Evolutionary conservation across 2,797 vertebrate species (phyloP).

Genomic region (Chiloscyllium punctatum): DNA sequence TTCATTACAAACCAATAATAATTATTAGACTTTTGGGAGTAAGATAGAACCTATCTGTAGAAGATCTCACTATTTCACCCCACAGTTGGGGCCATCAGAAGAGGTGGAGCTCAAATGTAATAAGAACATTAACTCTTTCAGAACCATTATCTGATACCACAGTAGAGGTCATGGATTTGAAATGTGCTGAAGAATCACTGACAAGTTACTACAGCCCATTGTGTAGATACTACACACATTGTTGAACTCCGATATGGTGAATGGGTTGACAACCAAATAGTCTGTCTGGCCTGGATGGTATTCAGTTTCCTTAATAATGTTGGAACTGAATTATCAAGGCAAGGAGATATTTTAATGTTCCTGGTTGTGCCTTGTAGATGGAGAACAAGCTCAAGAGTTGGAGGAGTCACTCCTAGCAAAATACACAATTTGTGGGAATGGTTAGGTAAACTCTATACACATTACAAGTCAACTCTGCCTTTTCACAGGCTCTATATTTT

Average conservation of each 20-base stretch:
- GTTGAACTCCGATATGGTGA: background rate
- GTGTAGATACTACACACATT: background rate
- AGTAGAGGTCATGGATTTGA: background rate
- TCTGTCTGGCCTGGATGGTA: background rate
- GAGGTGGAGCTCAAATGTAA: too few species aligned
- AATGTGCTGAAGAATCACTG: background rate
- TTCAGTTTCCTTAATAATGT: background rate
- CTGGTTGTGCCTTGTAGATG: background rate
- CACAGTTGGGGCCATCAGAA: too few species aligned
- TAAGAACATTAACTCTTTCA: too few species aligned
- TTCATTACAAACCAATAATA: too few species aligned
- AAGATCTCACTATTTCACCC: too few species aligned
- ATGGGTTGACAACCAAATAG: background rate
- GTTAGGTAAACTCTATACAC: too few species aligned
- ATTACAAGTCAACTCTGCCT: too few species aligned
- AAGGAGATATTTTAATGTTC: background rate
- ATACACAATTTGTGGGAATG: background rate
- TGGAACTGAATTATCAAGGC: background rate
- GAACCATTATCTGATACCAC: too few species aligned
- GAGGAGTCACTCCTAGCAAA: background rate
- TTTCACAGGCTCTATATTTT: too few species aligned
- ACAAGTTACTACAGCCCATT: background rate
- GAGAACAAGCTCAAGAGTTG: background rate
- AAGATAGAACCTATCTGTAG: too few species aligned
- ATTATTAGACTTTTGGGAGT: too few species aligned